Conservation (phyloP, 2,113 vertebrate genomes). For the Cochlearius cochlearius region DNA sequence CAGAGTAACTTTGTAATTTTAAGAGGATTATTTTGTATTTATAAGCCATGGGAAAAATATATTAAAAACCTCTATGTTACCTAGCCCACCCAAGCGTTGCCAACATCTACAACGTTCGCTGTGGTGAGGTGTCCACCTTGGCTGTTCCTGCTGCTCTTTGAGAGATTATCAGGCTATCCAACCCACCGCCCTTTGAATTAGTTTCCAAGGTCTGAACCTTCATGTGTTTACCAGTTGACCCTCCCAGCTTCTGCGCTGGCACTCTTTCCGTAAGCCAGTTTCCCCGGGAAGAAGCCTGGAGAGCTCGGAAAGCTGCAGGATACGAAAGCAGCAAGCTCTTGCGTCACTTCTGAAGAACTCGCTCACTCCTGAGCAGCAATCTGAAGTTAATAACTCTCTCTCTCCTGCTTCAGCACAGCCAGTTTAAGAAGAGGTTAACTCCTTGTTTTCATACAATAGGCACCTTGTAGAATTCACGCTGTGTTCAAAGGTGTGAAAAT, state of each 20-base stretch:
- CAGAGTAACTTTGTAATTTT: neutral
- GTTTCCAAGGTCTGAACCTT: neutral
- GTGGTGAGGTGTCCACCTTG: neutral
- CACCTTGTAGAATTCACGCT: neutral
- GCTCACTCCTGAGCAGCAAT: neutral
- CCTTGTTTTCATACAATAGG: neutral
- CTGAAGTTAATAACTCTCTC: neutral
- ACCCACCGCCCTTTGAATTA: neutral
- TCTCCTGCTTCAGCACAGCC: neutral
- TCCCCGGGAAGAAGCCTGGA: neutral
- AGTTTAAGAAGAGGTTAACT: neutral
- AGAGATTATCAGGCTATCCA: neutral
- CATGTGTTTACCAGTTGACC: neutral
- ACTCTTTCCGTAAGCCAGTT: neutral
- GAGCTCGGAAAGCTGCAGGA: neutral
- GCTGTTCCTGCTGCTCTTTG: neutral
- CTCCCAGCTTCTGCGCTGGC: neutral
- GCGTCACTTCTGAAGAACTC: neutral
- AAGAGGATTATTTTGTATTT: neutral
- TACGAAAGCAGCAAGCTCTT: neutral
- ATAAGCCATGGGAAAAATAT: neutral
- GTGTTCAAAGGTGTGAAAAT: neutral
- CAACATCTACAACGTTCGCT: neutral
- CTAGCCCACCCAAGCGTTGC: neutral
- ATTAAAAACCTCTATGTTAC: neutral